phyloP scores from a whole-genome alignment of 1,140 invertebrate species.

The Megalonaias nervosa region DNA sequence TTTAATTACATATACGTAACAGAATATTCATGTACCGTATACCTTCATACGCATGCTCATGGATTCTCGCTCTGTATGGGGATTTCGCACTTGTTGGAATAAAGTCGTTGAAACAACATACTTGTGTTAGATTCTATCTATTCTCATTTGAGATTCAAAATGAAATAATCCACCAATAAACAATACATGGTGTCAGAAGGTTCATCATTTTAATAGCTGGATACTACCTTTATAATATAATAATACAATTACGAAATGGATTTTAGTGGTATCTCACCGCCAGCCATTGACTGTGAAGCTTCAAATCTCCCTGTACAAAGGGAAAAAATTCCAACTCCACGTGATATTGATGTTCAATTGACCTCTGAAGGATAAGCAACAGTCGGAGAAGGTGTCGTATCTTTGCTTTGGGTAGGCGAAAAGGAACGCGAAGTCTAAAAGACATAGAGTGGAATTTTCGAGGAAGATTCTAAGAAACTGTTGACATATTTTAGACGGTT shows the following conservation, averaged over 20 bases:
- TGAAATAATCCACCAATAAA: too few species aligned
- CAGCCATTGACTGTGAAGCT: not conserved
- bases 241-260: not conserved
- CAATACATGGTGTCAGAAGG: too few species aligned
- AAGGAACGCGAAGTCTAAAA: not conserved
- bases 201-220: too few species aligned
- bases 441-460: conserved; percentile 2
- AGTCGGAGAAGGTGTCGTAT: not conserved
- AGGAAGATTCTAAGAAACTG: conserved; percentile 15
- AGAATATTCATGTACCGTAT: too few species aligned
- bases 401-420: conserved; percentile 1
- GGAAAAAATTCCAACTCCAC: not conserved
- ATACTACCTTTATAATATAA: too few species aligned
- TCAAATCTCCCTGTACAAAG: not conserved
- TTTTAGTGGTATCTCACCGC: not conserved
- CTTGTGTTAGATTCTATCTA: too few species aligned
- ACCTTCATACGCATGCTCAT: too few species aligned
- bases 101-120: too few species aligned
- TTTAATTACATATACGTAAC: too few species aligned
- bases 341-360: not conserved
- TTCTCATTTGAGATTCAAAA: too few species aligned
- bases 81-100: too few species aligned
- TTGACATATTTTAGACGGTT: conserved; percentile 21
- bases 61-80: too few species aligned
- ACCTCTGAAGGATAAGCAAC: not conserved